Evolutionary conservation across 2,888 invertebrate genomes (phyloP), one percentile per base, ranked within the genome.

Genomic region (Hirudinaria manillensis): DNA sequence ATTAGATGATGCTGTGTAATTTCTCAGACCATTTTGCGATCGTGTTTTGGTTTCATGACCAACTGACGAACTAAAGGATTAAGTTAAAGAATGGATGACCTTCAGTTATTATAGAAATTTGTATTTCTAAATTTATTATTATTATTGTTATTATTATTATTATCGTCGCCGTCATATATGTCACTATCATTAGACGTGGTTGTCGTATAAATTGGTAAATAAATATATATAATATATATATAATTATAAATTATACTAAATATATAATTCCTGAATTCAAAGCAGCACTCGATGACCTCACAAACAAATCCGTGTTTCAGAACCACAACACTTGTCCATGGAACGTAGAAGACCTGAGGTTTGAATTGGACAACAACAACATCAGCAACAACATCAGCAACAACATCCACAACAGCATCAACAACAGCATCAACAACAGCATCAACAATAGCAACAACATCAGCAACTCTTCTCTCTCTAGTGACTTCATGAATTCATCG

Each of bases 351-450:
- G 32, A 68, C 10, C 68, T 68, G 68, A 68, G 36, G 36, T 16
- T 68, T 32, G 34, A 68, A n/a, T 68, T 68, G 68, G 68, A 68
- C 68, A 29, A 29, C 68, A 36, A 68, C 29, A 29, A 2, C 36
- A n/a, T 10, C 68, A 68, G 10, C 36, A 36, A 2, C 68, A 68
- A 34, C 68, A 68, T 6, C 67, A 67, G 7, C 34, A 67, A 27
- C 24, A 29, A 67, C 19, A 27, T 6, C 24, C 3, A 32, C 61
- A 56, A 27, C 61, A 56, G 3, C 61, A 56, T 53, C 68, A 29
- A 29, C 68, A 36, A 68, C 29, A 29, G 2, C 36, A n/a, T 10
- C 68, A 68, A 7, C 36, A 36, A 2, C 68, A 68, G 16, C 68
- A 68, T 6, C 67, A 67, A 4, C 34, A 67, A 27, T 6, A 29